A percentile compares a stretch with the other conserved stretches of the same genome.
phyloP scores from a whole-genome alignment of 2,888 invertebrate genomes.

The Rhynchonema sp. region DNA sequence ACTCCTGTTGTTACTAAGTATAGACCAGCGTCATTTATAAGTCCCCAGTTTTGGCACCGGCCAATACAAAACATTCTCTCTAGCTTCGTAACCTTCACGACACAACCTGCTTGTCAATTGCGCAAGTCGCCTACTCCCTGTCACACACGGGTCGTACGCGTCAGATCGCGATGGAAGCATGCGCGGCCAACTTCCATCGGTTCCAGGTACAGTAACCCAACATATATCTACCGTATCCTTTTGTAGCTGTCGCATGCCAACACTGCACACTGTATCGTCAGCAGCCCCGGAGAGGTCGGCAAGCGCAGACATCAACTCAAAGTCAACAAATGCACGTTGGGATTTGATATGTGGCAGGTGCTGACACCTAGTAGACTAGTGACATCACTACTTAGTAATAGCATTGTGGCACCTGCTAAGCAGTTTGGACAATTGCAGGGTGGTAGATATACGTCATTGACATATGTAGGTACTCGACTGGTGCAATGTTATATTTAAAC shows the following conservation, averaged over 20 bases:
- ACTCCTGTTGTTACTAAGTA: too few relatives aligned
- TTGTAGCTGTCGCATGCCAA: background rate
- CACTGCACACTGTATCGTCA: conserved; percentile 13
- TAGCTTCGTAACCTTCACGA: background rate
- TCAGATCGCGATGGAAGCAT: background rate
- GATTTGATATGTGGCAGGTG: conserved; percentile 29
- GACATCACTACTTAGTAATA: too few relatives aligned
- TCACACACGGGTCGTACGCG: background rate
- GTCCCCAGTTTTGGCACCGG: too few relatives aligned
- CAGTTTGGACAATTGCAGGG: too few relatives aligned
- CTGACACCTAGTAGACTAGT: too few relatives aligned
- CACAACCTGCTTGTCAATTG: background rate
- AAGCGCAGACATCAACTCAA: conserved; percentile 17
- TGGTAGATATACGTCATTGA: too few relatives aligned
- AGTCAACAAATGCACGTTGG: conserved; percentile 20
- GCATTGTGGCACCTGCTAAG: too few relatives aligned
- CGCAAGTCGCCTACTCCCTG: background rate
- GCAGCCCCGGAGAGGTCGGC: conserved; percentile 18
- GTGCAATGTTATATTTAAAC: too few relatives aligned
- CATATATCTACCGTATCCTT: background rate
- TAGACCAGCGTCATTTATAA: too few relatives aligned
- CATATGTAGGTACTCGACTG: too few relatives aligned
- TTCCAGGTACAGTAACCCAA: background rate
- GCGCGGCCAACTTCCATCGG: background rate
- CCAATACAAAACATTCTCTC: too few relatives aligned